Conservation (phyloP, 2,888 invertebrate genomes). For the Synergus laeviventris region DNA sequence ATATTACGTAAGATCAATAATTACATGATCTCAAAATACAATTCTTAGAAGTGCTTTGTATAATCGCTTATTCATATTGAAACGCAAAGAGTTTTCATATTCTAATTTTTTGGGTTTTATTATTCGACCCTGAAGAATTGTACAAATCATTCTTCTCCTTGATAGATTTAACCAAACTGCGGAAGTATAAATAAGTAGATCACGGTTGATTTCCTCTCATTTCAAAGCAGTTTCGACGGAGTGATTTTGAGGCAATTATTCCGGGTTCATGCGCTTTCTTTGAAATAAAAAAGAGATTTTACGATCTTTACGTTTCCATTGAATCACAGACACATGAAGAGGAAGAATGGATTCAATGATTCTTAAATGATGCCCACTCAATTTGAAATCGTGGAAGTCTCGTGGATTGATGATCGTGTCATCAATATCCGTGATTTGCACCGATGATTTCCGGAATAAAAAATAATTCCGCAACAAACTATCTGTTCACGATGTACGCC, state of each 20-base stretch:
- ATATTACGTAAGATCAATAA: neutral
- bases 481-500: neutral
- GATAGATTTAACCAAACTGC: neutral
- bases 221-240: neutral
- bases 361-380: conserved; percentile 1
- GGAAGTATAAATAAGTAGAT: neutral
- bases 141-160: neutral
- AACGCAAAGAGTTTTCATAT: no score
- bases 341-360: neutral
- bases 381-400: neutral
- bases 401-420: neutral
- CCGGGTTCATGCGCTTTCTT: neutral
- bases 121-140: neutral
- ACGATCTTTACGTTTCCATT: neutral
- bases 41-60: neutral
- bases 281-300: neutral
- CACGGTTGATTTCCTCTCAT: no score
- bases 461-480: neutral
- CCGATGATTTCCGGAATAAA: neutral
- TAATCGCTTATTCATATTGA: neutral
- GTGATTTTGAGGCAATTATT: neutral
- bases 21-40: neutral
- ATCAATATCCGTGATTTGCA: neutral
- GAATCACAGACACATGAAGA: neutral
- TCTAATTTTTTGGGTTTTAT: neutral